These are phyloP conservation scores for Willisornis vidua DNA, from an alignment of 2,113 vertebrate genomes.

Conservation along the genomic window DNA sequence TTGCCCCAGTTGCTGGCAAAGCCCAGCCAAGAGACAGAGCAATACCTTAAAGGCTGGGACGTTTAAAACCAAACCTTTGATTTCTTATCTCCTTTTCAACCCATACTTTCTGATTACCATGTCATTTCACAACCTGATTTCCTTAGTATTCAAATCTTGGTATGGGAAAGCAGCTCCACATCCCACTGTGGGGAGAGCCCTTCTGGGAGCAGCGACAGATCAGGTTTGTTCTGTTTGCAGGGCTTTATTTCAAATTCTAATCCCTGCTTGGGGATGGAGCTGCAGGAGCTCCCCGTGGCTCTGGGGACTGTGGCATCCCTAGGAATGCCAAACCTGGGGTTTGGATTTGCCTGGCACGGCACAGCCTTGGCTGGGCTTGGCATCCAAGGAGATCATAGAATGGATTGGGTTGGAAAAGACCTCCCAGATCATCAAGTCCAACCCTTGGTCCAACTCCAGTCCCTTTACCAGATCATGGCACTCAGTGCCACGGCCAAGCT, in stretches of 20 bases:
- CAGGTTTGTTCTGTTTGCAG: background rate
- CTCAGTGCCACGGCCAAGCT: no score
- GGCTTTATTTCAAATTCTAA: background rate
- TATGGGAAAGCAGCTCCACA: background rate
- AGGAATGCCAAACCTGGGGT: fast-evolving
- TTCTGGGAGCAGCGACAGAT: background rate
- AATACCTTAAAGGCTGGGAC: background rate
- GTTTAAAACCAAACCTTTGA: background rate
- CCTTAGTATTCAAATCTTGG: conserved; percentile 11
- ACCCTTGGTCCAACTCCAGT: no score
- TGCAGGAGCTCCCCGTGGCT: no score
- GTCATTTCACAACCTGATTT: conserved; percentile 1
- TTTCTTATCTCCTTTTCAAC: conserved; percentile 1
- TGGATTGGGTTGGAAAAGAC: no score
- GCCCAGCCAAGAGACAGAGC: background rate
- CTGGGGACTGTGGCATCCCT: background rate
- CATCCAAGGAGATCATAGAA: no score
- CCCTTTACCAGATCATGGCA: no score
- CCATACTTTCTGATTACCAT: background rate
- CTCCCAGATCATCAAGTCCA: no score
- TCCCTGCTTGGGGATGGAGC: background rate
- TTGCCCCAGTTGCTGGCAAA: background rate
- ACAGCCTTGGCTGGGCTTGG: no score
- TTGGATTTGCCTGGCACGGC: fast-evolving
- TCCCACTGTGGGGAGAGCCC: fast-evolving